Base-by-base conservation (phyloP, 2,113 vertebrate species). In the Oryzias woworae region DNA sequence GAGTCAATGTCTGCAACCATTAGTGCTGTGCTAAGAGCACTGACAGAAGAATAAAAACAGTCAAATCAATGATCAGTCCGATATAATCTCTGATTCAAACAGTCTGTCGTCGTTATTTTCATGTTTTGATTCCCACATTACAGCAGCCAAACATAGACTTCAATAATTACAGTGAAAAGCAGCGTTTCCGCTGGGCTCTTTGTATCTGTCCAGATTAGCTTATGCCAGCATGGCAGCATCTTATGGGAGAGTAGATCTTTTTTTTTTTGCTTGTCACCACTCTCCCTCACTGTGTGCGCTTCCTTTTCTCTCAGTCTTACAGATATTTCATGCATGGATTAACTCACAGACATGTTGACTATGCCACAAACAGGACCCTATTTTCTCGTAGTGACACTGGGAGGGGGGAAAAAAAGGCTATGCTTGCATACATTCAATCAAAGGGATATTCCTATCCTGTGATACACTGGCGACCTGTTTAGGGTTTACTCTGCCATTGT, bases 251-350 rank as follows among this genome's bases (percentile, higher is more conserved):
- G 73, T 64, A 42, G 28, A 57, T 45, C 13, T 62, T 67, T 71
- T 64, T 57, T 50, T 58, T 56, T 41, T 10, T 58, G 52, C 44
- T 10, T 58, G 52, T 67, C 63, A 23, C 49, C 53, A 31, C 48
- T 44, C 20, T 75, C 26, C 12, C 31, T 58, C 50, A 43, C 48
- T 75, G 28, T 57, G 6, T 51, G 18, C 22, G 13, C 50, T 24
- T 58, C 17, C 28, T 53, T 36, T 52, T 74, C 7, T 58, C 1
- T 20, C 3, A 64, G 58, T 60, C 49, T 78, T 73, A 59, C 56
- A 63, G 68, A 75, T 84, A 58, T 85, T 75, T 77, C 78, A 80
- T 87, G 82, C 74, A 71, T 75, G 77, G 69, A 77, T 85, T 79
- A 82, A 66, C 56, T 85, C 53, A 76, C 70, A 80, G 71, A 59